Conservation (phyloP, 2,113 vertebrate species). For the Prionailurus bengalensis region DNA sequence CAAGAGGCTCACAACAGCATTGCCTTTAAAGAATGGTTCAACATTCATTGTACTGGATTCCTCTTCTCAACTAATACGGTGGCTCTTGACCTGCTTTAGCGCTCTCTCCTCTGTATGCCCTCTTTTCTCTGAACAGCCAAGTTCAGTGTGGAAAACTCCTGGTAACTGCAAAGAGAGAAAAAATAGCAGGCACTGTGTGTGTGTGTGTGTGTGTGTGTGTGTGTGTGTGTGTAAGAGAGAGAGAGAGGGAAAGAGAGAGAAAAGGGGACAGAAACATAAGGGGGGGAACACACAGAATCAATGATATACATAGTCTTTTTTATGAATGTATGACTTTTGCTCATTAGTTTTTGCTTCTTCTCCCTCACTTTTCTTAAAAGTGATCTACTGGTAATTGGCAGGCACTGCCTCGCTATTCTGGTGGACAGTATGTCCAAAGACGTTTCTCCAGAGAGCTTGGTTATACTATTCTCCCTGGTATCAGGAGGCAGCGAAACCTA, state of each 20-base stretch:
- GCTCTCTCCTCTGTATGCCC: background rate
- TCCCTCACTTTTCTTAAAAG: constrained; percentile 52
- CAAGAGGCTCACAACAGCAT: background rate
- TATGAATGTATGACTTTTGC: constrained; percentile 17
- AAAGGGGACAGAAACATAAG: background rate
- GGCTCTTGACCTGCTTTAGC: background rate
- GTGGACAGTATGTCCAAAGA: background rate
- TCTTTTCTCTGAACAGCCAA: background rate
- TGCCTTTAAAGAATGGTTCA: background rate
- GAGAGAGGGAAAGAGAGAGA: background rate
- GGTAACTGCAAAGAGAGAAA: background rate
- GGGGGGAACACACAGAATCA: background rate
- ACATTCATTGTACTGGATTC: background rate
- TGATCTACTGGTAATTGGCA: background rate
- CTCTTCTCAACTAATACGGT: background rate
- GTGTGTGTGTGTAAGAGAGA: background rate
- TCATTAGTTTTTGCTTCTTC: constrained; percentile 33
- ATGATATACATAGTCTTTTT: background rate
- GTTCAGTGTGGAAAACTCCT: background rate
- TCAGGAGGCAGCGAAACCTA: background rate
- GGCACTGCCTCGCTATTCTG: background rate
- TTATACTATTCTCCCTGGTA: background rate
- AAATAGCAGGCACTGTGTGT: background rate
- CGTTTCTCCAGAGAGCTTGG: background rate
- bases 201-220: background rate